Evolutionary conservation across 2,797 vertebrate genomes (phyloP).

Genomic region (Aratinga solstitialis): DNA sequence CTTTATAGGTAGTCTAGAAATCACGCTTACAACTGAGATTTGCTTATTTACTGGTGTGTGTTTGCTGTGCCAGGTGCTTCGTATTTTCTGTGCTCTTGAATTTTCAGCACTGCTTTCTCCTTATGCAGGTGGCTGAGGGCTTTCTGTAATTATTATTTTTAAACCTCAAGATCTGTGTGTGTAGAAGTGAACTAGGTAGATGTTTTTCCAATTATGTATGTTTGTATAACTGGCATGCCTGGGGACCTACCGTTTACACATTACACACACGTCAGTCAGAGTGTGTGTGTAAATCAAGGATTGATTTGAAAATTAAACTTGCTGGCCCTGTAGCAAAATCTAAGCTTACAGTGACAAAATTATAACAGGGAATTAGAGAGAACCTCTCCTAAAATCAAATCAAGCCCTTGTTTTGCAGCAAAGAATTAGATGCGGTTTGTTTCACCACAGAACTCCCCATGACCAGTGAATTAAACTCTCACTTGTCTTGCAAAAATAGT

Average conservation of each 20-base stretch:
- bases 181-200: not conserved
- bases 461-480: conserved; percentile 59
- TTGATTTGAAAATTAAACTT: conserved; percentile 45
- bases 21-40: not conserved
- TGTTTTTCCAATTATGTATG: not conserved
- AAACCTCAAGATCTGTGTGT: not conserved
- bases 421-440: conserved; percentile 59
- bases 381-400: conserved; percentile 59
- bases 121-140: not conserved
- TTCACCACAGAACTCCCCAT: conserved; percentile 43
- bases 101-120: not conserved
- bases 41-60: not conserved
- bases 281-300: not conserved
- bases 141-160: not conserved
- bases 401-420: conserved; percentile 54
- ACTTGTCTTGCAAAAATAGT: conserved; percentile 38
- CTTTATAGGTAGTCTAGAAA: not conserved
- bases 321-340: conserved; percentile 24
- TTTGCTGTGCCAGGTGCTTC: not conserved
- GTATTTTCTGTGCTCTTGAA: not conserved
- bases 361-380: conserved; percentile 45
- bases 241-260: not conserved
- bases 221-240: not conserved
- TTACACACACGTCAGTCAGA: not conserved
- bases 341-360: conserved; percentile 53